Conservation (phyloP, 2,113 vertebrate species). For the Columba janthina region DNA sequence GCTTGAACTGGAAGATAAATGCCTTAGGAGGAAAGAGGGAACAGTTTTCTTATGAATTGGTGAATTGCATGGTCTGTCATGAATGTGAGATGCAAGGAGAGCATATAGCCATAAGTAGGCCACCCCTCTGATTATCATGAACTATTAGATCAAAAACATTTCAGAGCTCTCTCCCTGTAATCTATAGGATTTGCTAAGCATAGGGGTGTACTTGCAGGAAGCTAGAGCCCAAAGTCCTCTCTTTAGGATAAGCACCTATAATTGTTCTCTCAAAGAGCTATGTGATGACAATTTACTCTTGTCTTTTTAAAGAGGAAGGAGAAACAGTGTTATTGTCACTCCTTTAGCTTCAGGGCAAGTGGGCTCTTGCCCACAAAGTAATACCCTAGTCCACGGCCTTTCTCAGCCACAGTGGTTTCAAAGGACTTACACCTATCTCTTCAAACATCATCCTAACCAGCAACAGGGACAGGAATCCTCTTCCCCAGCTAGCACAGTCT, state of each 20-base stretch:
- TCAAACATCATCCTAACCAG: background rate
- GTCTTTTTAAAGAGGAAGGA: background rate
- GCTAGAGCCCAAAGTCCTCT: background rate
- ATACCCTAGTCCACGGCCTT: background rate
- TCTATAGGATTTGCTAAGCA: background rate
- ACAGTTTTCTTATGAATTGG: background rate
- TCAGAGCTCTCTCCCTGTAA: background rate
- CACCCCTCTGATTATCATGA: background rate
- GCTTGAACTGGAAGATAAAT: background rate
- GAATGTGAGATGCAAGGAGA: background rate
- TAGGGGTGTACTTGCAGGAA: background rate
- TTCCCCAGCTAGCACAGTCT: background rate
- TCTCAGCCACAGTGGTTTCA: background rate
- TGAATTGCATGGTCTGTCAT: background rate
- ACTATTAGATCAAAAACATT: background rate
- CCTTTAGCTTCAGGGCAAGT: background rate
- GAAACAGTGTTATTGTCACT: background rate
- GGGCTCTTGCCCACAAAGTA: background rate
- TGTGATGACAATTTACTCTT: background rate
- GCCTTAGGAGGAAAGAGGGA: background rate
- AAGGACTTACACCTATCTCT: background rate
- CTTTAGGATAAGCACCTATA: background rate
- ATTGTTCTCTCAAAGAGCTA: background rate
- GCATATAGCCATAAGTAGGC: background rate
- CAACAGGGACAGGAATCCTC: background rate